phyloP scores from a whole-genome alignment of 2,888 invertebrate species.

The Microctonus aethiopoides region DNA sequence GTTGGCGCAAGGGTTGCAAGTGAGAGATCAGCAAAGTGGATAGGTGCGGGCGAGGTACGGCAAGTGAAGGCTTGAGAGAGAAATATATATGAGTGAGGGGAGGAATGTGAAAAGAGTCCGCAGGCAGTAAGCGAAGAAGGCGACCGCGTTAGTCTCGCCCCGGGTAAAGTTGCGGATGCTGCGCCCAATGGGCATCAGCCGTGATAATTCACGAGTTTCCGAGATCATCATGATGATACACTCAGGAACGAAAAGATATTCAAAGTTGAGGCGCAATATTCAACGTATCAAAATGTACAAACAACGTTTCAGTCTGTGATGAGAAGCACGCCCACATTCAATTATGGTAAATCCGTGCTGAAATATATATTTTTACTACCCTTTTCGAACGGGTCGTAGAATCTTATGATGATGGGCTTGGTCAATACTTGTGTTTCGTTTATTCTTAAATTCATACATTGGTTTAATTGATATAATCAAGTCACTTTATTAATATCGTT shows the following conservation, averaged over 20 bases:
- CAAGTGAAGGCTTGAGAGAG: background rate
- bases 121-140: conserved; percentile 23
- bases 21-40: background rate
- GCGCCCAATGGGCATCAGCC: conserved; percentile 41
- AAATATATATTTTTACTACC: conserved; percentile 3
- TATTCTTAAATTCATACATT: too few relatives aligned
- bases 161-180: conserved; percentile 34
- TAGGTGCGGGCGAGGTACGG: background rate
- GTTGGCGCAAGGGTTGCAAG: conserved; percentile 26
- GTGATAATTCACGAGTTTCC: conserved; percentile 36
- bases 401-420: conserved; percentile 8
- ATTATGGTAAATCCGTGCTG: conserved; percentile 30
- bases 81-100: background rate
- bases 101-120: conserved; percentile 10
- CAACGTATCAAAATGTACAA: background rate
- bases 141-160: conserved; percentile 30
- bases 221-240: conserved; percentile 21
- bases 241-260: background rate
- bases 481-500: background rate
- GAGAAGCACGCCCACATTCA: conserved; percentile 27
- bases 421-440: conserved; percentile 24
- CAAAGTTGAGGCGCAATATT: conserved; percentile 8
- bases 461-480: conserved; percentile 1
- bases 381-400: conserved; percentile 9
- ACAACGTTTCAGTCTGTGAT: conserved; percentile 27